Conservation (phyloP, 2,888 invertebrate species). For the Antheraea yamamai region DNA sequence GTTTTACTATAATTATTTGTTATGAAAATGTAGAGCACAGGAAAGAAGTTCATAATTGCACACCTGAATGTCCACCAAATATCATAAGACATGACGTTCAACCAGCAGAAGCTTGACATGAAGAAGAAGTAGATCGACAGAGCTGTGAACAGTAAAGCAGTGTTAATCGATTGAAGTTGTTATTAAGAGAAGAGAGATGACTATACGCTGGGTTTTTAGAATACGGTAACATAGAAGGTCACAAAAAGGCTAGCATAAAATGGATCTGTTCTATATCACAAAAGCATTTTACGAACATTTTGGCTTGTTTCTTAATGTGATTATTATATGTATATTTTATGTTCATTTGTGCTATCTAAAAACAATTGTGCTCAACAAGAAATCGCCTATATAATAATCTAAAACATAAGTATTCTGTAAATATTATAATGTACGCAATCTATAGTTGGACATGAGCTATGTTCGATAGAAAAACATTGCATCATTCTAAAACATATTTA, state of each 20-base stretch:
- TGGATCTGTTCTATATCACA: too few relatives aligned
- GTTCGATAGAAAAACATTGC: background rate
- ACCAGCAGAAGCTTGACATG: constrained; percentile 70
- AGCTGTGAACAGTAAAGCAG: constrained; percentile 46
- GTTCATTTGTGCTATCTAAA: too few relatives aligned
- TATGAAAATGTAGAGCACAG: too few relatives aligned
- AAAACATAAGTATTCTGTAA: too few relatives aligned
- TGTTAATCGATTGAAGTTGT: background rate
- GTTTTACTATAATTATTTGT: too few relatives aligned
- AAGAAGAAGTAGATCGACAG: constrained; percentile 57
- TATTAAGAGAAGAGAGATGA: background rate
- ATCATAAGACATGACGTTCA: constrained; percentile 73
- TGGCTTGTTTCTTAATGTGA: too few relatives aligned
- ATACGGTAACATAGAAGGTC: background rate
- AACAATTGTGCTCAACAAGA: too few relatives aligned
- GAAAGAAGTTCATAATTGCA: background rate
- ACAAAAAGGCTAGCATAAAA: background rate
- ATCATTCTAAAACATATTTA: too few relatives aligned
- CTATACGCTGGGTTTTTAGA: background rate
- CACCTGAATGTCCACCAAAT: constrained; percentile 78
- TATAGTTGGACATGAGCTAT: background rate
- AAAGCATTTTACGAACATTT: too few relatives aligned
- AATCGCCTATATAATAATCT: too few relatives aligned
- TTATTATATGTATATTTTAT: too few relatives aligned
- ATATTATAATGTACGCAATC: background rate